Evolutionary conservation across 2,113 vertebrate genomes (phyloP).

Genomic region (Hyaena hyaena): DNA sequence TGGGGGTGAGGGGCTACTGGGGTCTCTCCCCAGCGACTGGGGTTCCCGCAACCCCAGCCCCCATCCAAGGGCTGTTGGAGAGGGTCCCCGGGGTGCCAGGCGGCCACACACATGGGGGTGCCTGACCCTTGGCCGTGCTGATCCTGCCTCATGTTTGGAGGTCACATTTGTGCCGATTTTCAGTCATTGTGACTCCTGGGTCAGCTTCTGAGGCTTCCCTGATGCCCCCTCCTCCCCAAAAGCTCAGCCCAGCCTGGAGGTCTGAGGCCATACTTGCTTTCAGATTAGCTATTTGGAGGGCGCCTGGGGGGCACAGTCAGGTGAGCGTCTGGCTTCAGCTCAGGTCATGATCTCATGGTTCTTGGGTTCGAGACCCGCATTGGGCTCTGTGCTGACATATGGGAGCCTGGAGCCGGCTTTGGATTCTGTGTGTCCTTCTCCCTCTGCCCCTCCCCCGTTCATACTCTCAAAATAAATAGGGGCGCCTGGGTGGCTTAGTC

Average conservation of each 20-base stretch:
- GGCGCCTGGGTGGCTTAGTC: no score
- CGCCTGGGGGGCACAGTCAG: no score
- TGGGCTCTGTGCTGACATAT: no score
- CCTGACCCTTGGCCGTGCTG: not conserved
- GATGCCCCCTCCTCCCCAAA: no score
- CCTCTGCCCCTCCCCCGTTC: no score
- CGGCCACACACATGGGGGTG: rapidly evolving
- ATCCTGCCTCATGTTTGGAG: not conserved
- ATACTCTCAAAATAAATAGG: no score
- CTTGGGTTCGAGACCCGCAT: no score
- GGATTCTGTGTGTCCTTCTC: no score
- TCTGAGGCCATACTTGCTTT: not conserved
- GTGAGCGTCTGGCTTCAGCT: no score
- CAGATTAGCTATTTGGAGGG: not conserved
- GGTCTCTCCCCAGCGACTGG: not conserved
- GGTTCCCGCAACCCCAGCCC: not conserved
- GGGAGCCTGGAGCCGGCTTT: no score
- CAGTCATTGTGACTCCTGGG: rapidly evolving
- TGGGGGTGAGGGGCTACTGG: not conserved
- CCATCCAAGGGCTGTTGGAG: not conserved
- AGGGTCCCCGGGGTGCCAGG: not conserved
- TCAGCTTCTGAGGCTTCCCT: not conserved
- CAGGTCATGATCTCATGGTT: no score
- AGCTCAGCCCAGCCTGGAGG: rapidly evolving
- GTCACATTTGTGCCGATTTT: not conserved